phyloP scores from a whole-genome alignment of 1,140 invertebrate species.

The Dysdera silvatica region DNA sequence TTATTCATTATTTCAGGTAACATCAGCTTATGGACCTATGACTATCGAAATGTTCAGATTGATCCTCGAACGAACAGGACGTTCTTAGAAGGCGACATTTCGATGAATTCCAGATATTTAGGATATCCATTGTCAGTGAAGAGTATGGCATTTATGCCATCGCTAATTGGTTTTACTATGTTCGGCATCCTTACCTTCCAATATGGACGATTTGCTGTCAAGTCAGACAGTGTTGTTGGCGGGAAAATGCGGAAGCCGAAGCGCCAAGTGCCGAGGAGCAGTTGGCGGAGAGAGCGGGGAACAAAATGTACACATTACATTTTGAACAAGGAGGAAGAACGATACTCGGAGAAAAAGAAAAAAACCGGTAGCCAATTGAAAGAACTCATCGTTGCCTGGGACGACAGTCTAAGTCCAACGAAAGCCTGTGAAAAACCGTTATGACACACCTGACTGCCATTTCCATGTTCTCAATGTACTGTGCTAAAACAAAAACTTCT shows the following conservation, averaged over 20 bases:
- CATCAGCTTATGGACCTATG: constrained; percentile 42
- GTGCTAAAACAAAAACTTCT: too few species aligned
- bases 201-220: constrained; percentile 48
- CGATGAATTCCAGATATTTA: constrained; percentile 51
- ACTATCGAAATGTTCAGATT: constrained; percentile 41
- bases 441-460: too few species aligned
- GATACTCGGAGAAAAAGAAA: constrained; percentile 20
- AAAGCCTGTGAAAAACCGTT: constrained; percentile 28
- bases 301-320: constrained; percentile 24
- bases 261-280: constrained; percentile 26
- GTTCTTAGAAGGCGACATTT: constrained; percentile 45
- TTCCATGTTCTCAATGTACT: too few species aligned
- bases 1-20: constrained; percentile 6
- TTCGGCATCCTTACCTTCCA: constrained; percentile 47
- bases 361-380: constrained; percentile 10
- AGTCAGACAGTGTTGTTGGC: constrained; percentile 39
- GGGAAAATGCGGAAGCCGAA: constrained; percentile 40
- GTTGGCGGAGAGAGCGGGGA: constrained; percentile 34
- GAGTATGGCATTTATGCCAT: constrained; percentile 44
- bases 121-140: constrained; percentile 45
- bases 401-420: constrained; percentile 21
- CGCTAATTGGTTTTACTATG: constrained; percentile 42
- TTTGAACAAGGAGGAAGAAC: constrained; percentile 19
- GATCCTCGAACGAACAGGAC: constrained; percentile 43
- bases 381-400: constrained; percentile 26